Conservation (phyloP, 35 echinoderm and acorn worm genomes). For the Ophioderma brevispina region DNA sequence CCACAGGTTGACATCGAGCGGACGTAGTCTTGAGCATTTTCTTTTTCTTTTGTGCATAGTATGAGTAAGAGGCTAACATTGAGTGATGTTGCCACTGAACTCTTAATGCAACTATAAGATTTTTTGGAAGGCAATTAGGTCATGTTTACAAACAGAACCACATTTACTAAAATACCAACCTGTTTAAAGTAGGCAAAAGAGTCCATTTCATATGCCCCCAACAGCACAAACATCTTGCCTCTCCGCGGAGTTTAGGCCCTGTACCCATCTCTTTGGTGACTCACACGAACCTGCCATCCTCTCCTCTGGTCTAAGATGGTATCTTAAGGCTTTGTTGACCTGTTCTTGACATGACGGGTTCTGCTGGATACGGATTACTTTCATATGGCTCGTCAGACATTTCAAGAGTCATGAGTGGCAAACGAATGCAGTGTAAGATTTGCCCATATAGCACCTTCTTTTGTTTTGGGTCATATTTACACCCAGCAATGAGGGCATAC, state of each 20-base stretch:
- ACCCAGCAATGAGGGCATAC: constrained; percentile 78
- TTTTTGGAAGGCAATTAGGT: too few relatives aligned
- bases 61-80: too few relatives aligned
- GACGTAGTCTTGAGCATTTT: too few relatives aligned
- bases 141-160: too few relatives aligned
- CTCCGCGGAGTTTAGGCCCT: constrained; percentile 41
- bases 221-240: constrained; percentile 89
- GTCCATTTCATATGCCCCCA: constrained; percentile 97
- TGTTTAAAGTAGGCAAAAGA: constrained; percentile 91
- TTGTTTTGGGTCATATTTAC: constrained; percentile 58
- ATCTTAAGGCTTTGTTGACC: constrained; percentile 71
- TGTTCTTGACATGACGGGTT: constrained; percentile 73
- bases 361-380: constrained; percentile 61
- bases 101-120: too few relatives aligned
- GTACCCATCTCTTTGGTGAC: constrained; percentile 31
- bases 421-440: constrained; percentile 74
- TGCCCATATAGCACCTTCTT: constrained; percentile 56
- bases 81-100: too few relatives aligned
- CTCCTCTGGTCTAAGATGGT: constrained; percentile 86
- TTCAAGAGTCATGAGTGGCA: constrained; percentile 81
- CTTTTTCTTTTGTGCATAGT: too few relatives aligned
- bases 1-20: too few relatives aligned
- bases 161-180: too few relatives aligned
- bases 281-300: constrained; percentile 46
- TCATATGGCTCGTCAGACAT: constrained; percentile 64